Percentiles rank a stretch among this genome's conserved stretches.
Conservation (phyloP, 2,888 invertebrate genomes). For the Clunio marinus region DNA sequence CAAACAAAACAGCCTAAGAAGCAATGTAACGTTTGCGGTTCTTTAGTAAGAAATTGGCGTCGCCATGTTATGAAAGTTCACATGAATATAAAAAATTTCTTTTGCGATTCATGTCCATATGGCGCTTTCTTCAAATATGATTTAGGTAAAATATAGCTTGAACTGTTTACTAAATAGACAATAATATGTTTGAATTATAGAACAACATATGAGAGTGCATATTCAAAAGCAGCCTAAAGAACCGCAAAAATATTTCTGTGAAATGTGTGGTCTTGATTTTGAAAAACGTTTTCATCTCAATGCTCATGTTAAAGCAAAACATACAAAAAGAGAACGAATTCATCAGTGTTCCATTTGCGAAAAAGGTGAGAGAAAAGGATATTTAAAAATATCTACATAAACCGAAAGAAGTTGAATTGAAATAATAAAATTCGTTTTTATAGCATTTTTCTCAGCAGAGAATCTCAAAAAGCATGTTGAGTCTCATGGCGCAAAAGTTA, state of each 20-base stretch:
- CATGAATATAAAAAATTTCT: slow-evolving; percentile 4
- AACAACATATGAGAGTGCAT: slow-evolving; percentile 17
- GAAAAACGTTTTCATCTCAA: slow-evolving; percentile 28
- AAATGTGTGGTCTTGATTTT: slow-evolving; percentile 8
- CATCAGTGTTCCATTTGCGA: slow-evolving; percentile 19
- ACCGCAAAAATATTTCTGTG: not conserved
- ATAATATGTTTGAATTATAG: not conserved
- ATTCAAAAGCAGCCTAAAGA: not conserved
- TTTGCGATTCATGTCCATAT: slow-evolving; percentile 9
- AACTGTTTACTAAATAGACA: not conserved
- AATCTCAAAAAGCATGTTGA: slow-evolving; percentile 30
- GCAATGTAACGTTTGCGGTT: not conserved
- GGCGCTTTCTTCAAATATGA: not conserved
- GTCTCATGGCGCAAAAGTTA: slow-evolving; percentile 12
- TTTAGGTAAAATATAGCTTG: not conserved
- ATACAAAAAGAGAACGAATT: slow-evolving; percentile 16
- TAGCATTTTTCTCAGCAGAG: slow-evolving; percentile 26
- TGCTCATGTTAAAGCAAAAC: slow-evolving; percentile 30
- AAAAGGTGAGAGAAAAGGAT: slow-evolving; percentile 13
- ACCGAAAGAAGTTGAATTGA: too few species aligned
- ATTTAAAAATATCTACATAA: too few species aligned
- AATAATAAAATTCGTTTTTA: not conserved
- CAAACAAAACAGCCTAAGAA: not conserved
- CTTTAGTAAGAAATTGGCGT: slow-evolving; percentile 5
- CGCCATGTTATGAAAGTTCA: slow-evolving; percentile 8